Evolutionary conservation across 2,113 vertebrate genomes (phyloP).

Genomic region (Uria aalge): DNA sequence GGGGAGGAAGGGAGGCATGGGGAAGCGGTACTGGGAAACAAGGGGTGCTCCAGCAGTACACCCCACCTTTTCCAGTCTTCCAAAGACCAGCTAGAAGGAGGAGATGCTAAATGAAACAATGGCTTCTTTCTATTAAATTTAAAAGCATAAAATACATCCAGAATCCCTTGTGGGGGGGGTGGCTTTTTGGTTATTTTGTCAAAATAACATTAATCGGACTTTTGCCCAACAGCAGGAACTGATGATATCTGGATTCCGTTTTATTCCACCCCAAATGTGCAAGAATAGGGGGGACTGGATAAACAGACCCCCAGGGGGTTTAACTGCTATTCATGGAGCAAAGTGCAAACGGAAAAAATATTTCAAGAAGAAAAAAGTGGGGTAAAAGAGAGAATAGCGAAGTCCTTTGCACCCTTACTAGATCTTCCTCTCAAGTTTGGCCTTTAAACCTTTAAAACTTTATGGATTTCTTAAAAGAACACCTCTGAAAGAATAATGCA

Average conservation of each 20-base stretch:
- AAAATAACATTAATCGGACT: not conserved
- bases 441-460: constrained; percentile 39
- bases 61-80: not conserved
- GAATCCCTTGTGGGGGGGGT: not conserved
- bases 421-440: constrained; percentile 25
- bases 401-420: not conserved
- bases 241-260: not conserved
- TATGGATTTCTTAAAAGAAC: constrained; percentile 11
- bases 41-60: not conserved
- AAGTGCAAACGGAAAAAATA: not conserved
- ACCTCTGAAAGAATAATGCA: not conserved
- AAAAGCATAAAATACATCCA: not conserved
- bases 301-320: not conserved
- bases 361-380: not conserved
- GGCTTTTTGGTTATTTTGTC: not conserved
- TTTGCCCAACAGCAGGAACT: not conserved
- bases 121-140: not conserved
- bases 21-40: not conserved
- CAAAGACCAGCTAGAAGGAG: not conserved
- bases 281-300: not conserved
- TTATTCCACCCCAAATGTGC: not conserved
- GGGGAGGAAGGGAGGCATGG: not conserved
- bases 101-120: not conserved
- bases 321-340: not conserved
- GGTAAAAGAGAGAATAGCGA: not conserved